Conservation (phyloP, 1,140 invertebrate genomes). For the Orchesella cincta region DNA sequence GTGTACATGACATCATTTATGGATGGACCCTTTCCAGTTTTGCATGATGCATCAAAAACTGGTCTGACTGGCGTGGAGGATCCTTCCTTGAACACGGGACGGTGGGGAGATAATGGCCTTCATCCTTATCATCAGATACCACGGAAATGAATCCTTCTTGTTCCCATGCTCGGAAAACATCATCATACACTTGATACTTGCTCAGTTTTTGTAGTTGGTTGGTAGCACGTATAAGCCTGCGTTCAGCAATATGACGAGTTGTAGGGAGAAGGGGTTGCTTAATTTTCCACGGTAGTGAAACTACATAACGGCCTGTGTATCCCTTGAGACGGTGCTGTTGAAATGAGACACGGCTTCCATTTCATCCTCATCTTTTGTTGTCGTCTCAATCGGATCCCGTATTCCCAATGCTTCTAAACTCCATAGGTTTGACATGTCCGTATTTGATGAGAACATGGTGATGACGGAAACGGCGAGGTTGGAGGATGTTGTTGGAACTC, state of each 20-base stretch:
- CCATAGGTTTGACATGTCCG: neutral
- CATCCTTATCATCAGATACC: neutral
- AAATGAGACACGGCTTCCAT: constrained; percentile 1
- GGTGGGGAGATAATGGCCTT: constrained; percentile 26
- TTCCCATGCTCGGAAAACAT: constrained; percentile 24
- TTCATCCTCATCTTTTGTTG: constrained; percentile 20
- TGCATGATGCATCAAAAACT: constrained; percentile 44
- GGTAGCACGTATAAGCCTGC: neutral
- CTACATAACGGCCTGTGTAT: constrained; percentile 2
- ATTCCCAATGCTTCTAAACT: constrained; percentile 20
- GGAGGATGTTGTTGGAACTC: constrained; percentile 15
- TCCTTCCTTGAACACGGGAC: constrained; percentile 21
- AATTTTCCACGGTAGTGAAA: constrained; percentile 16
- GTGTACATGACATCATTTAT: constrained; percentile 55
- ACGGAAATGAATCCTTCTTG: constrained; percentile 39
- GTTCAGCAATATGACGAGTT: neutral
- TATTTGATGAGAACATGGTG: neutral
- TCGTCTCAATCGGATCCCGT: constrained; percentile 18
- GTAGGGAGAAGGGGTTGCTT: neutral
- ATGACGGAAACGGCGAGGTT: neutral
- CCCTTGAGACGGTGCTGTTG: neutral
- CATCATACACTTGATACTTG: constrained; percentile 4
- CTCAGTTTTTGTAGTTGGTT: neutral
- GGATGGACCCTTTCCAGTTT: constrained; percentile 47
- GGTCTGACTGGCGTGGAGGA: constrained; percentile 52